Percentiles rank a stretch among this genome's conserved stretches.
Evolutionary conservation across 1,140 invertebrate species (phyloP).

Genomic region (Ceratina japonica): DNA sequence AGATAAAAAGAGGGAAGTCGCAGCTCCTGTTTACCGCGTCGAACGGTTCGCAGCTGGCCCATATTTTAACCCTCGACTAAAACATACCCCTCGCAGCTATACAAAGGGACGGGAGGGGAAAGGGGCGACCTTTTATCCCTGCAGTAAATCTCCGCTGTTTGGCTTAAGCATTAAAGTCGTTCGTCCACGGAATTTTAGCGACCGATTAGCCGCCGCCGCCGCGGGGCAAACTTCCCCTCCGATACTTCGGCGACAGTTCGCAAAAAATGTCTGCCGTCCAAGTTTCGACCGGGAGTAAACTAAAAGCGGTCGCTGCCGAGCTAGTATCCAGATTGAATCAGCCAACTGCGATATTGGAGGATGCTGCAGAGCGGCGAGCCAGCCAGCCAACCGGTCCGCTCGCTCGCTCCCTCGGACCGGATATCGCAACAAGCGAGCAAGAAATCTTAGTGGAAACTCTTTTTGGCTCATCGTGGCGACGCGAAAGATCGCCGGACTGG

Average conservation of each 20-base stretch:
- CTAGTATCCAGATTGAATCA: conserved; percentile 1
- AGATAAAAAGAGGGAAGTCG: neutral
- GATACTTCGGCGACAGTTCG: neutral
- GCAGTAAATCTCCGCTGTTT: neutral
- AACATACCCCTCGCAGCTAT: neutral
- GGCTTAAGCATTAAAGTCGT: neutral
- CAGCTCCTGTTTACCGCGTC: neutral
- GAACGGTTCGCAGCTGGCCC: neutral
- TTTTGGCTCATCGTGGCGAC: neutral
- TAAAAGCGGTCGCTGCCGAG: neutral
- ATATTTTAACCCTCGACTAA: neutral
- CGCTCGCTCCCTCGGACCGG: neutral
- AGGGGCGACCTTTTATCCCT: neutral
- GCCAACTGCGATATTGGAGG: neutral
- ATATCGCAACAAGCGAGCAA: neutral
- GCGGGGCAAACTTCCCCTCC: neutral
- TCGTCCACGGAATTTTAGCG: neutral
- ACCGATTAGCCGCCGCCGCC: neutral
- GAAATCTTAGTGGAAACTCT: neutral
- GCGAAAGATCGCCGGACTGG: neutral
- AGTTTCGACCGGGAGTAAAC: neutral
- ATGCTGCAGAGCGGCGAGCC: neutral
- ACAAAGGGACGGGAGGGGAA: neutral
- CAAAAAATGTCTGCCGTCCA: neutral
- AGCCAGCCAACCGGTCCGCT: no score